Evolutionary conservation across 2,797 vertebrate genomes (phyloP), one percentile per base, ranked within the genome.

Genomic region (Sebastes reedi): DNA sequence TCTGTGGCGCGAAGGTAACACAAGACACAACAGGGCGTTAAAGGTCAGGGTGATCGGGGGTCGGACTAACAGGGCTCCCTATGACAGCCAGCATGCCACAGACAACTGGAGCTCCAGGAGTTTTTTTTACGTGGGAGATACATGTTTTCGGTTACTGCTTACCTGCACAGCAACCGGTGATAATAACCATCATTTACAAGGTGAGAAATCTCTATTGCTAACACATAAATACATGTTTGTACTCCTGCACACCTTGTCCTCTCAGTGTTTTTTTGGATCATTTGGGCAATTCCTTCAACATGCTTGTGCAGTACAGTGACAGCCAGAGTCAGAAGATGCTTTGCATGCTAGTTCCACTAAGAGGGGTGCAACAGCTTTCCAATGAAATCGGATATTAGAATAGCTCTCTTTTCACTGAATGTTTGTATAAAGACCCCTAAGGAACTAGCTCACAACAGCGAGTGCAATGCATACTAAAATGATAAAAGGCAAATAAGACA

Each of bases 51-150:
- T 10, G 18, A 3, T 16, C 8, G 13, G 52, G 5, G 10, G 3
- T 59, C 9, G 60, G 29, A 60, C 59, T 1, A 6, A 69, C 64
- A 59, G 71, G 83, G 79, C 72, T 85, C 90, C 89, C 91, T 75
- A 91, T 82, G 77, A 87, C 86, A 91, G 88, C 87, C 83, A 91
- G 91, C 95, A 96, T 96, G 95, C 95, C 94, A 94, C 95, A 94
- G 91, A 95, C 94, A 46, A 94, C 85, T 88, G 90, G 88, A 86
- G 85, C 87, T 94, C 87, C 88, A 88, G 91, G 80, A 88, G 82
- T 61, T 84, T 73, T 73, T 52, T 73, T 72, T 52, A 85, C 34
- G n/a, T 83, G 87, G 86, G 88, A 89, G 87, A 82, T 80, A 84
- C 87, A 83, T 81, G 77, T 87, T 85, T 85, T 81, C 75, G 77